Percentiles rank a stretch among this genome's conserved stretches.
These are phyloP conservation scores for Monochamus alternatus DNA, from an alignment of 2,888 invertebrate species.

Conservation along the genomic window DNA sequence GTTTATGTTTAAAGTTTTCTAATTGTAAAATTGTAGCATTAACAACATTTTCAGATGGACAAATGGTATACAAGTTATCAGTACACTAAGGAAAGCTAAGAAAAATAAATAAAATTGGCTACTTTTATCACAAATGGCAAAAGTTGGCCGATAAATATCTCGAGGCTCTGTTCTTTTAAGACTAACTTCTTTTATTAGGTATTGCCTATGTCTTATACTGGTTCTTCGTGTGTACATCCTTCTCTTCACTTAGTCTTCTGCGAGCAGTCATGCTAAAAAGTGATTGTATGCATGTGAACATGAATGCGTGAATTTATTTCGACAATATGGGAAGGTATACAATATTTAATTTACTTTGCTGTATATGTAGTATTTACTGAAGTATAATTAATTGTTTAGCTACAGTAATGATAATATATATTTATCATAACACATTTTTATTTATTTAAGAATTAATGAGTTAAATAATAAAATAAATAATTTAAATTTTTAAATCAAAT, in stretches of 20 bases:
- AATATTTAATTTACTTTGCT: not conserved
- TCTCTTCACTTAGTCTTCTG: conserved; percentile 28
- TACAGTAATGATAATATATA: too few species aligned
- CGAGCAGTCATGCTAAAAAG: conserved; percentile 30
- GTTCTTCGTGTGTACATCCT: conserved; percentile 45
- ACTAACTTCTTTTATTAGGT: conserved; percentile 39
- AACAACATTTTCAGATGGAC: too few species aligned
- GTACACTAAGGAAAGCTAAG: too few species aligned
- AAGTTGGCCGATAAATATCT: conserved; percentile 55
- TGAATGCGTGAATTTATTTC: conserved; percentile 23
- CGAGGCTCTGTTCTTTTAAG: conserved; percentile 50
- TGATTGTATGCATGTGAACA: conserved; percentile 24
- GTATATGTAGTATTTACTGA: not conserved
- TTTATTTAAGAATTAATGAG: too few species aligned
- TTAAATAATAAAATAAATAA: too few species aligned
- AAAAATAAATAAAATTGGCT: not conserved
- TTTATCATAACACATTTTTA: too few species aligned
- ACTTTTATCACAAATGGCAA: conserved; percentile 28
- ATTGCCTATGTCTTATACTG: conserved; percentile 45
- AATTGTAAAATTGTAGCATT: too few species aligned
- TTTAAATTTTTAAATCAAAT: too few species aligned
- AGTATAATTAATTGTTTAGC: not conserved
- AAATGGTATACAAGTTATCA: too few species aligned
- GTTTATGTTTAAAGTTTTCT: too few species aligned
- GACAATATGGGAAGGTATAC: conserved; percentile 15